These are phyloP conservation scores for Stegana nigrithorax DNA, from an alignment of 2,888 invertebrate species.

Conservation along the genomic window DNA sequence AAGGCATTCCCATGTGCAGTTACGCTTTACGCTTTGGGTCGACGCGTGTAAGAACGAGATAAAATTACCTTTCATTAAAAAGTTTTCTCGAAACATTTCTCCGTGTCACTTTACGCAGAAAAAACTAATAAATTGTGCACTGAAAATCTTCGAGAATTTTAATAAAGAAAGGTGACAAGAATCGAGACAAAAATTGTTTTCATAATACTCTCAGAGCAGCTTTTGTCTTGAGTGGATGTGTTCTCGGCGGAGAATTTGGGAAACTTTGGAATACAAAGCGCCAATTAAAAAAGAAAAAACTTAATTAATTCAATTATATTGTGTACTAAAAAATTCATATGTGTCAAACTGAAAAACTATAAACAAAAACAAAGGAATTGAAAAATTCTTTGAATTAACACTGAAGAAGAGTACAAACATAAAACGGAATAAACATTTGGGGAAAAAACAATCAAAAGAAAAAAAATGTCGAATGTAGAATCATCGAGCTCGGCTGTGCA, in stretches of 20 bases:
- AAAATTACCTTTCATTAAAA: no score
- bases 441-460: constrained; percentile 7
- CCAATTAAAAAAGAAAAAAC: constrained; percentile 17
- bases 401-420: not conserved
- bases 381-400: constrained; percentile 6
- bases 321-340: not conserved
- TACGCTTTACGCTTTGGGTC: no score
- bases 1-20: no score
- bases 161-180: constrained; percentile 16
- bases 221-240: no score
- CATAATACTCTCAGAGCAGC: no score
- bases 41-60: no score
- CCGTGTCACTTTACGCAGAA: no score
- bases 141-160: no score
- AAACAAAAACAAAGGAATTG: not conserved
- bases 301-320: constrained; percentile 6
- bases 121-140: no score
- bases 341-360: not conserved
- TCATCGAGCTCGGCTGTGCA: constrained; percentile 70
- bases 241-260: constrained; percentile 16
- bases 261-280: constrained; percentile 22
- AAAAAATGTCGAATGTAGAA: constrained; percentile 68
- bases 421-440: not conserved
- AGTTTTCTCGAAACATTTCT: no score
- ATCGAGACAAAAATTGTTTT: constrained; percentile 18